Evolutionary conservation across 2,888 invertebrate species (phyloP).

Genomic region (Drosophila cracens): DNA sequence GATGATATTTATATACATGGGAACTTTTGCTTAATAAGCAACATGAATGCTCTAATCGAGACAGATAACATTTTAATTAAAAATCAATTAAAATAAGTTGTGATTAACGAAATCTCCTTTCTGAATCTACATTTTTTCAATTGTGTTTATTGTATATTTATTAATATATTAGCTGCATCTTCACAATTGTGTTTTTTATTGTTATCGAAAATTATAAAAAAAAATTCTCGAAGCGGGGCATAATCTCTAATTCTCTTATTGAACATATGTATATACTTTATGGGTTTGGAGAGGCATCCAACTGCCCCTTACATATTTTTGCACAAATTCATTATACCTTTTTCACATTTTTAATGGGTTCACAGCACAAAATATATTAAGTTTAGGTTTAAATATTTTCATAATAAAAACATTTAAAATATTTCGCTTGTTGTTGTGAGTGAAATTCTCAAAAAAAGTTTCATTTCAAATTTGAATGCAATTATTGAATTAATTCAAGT

Average conservation of each 20-base stretch:
- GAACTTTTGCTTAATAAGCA: neutral
- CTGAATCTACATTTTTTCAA: neutral
- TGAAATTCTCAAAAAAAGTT: neutral
- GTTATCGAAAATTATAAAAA: too few relatives aligned
- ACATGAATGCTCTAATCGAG: neutral
- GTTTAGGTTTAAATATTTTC: neutral
- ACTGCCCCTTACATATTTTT: neutral
- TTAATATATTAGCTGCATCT: too few relatives aligned
- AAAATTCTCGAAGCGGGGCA: too few relatives aligned
- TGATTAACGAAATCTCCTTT: neutral
- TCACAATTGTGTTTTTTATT: too few relatives aligned
- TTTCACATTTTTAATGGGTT: neutral
- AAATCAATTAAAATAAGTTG: neutral
- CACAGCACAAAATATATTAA: neutral
- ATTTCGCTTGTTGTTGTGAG: neutral
- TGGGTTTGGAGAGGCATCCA: neutral
- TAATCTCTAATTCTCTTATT: too few relatives aligned
- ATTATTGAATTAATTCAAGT: neutral
- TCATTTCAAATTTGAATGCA: fast-evolving
- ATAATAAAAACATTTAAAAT: neutral
- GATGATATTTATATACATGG: neutral
- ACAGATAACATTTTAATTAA: neutral
- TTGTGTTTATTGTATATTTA: neutral
- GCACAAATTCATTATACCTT: neutral
- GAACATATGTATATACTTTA: too few relatives aligned